Base-by-base conservation (phyloP, 1,140 invertebrate species). In the Rhagoletis pomonella region DNA sequence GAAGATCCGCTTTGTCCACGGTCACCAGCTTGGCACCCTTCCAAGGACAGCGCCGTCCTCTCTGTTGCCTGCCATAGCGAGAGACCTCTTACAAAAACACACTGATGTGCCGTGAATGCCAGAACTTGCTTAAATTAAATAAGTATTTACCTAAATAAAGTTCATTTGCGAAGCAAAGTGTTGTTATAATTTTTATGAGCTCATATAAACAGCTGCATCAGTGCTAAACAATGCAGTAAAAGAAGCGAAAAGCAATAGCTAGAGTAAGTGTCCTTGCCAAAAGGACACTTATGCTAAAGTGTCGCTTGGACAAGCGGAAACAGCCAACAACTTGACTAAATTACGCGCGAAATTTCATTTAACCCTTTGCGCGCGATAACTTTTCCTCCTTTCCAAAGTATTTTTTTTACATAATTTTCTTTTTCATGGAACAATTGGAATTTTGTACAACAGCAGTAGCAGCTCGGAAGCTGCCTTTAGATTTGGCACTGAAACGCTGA, bases 291-390 rank as follows among this genome's bases (percentile, higher is more conserved):
- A 81, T 55, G 47, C 47, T 81, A 81, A 81, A 81, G 73, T 81
- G 73, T 81, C 47, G 73, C 50, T 9, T 58, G 73, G 73, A 58
- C 73, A 81, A 81, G 47, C 73, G 73, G 73, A 81, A 81, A 81
- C 73, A 81, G 17, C 73, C 73, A 81, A 81, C 73, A 81, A 81
- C 73, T 81, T 81, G 73, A 81, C 73, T 81, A 81, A 81, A 81
- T 81, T 81, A 81, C 73, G 73, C 73, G 73, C 73, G 7, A 81
- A 81, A 81, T 81, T 81, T 81, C 73, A 81, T 81, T 81, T 81
- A 81, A 58, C 73, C 55, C 47, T 73, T 55, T 29, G 47, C n/a
- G 73, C 42, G 39, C 73, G 17, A 50, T 50, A 81, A 81, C 73
- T 81, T 81, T 50, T 19, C n/a, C 17, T 12, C 73, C 1, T 42